These are phyloP conservation scores for Heliothis subflexa DNA, from an alignment of 1,140 invertebrate species.

Conservation along the genomic window DNA sequence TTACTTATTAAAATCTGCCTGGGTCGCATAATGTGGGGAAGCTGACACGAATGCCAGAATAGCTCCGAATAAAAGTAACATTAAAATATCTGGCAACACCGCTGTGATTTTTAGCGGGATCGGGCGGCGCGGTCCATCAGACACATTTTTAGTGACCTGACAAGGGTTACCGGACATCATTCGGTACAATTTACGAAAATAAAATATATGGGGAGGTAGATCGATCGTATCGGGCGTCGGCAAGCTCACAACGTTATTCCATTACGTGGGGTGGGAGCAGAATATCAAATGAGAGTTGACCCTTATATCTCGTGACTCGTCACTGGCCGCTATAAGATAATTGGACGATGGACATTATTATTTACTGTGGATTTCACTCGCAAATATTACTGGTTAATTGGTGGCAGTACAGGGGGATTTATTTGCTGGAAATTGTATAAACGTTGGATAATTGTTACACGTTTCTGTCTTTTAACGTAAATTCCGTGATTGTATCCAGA, in stretches of 20 bases:
- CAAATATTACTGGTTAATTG: constrained; percentile 48
- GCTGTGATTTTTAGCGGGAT: constrained; percentile 37
- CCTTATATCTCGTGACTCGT: constrained; percentile 69
- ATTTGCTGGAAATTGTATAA: constrained; percentile 9
- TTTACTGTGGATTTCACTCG: constrained; percentile 51
- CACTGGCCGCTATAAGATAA: constrained; percentile 60
- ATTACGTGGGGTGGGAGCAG: constrained; percentile 72
- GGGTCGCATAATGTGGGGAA: not conserved
- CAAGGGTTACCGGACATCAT: constrained; percentile 75
- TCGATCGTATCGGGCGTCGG: constrained; percentile 67
- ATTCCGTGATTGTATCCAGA: not conserved
- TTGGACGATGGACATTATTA: constrained; percentile 62
- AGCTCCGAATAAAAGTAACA: constrained; percentile 7
- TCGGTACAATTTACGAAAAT: constrained; percentile 80
- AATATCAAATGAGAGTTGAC: constrained; percentile 79
- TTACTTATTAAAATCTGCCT: too few relatives aligned
- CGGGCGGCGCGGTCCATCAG: constrained; percentile 38
- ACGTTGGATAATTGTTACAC: constrained; percentile 48
- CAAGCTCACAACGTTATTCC: constrained; percentile 79
- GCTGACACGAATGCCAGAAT: not conserved
- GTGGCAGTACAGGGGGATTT: not conserved
- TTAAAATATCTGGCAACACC: constrained; percentile 42
- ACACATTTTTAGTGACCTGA: constrained; percentile 68
- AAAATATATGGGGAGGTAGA: constrained; percentile 73
- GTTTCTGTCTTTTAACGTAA: not conserved